phyloP scores from a whole-genome alignment of 1,140 invertebrate genomes.

The Galendromus occidentalis region DNA sequence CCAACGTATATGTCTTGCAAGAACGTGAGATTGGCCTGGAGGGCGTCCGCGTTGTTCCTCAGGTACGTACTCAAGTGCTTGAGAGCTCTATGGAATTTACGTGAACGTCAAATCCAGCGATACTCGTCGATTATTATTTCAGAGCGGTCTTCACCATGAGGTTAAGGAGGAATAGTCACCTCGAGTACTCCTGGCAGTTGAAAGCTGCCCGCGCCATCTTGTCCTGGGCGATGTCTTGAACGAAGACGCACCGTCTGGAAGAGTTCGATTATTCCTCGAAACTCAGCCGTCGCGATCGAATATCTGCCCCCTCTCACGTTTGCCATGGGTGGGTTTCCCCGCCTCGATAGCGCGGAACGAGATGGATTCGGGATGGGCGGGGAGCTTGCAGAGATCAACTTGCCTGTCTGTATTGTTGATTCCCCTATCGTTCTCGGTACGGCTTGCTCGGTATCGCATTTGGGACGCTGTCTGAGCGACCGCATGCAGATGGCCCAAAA shows the following conservation, averaged over 20 bases:
- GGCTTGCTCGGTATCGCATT: background rate
- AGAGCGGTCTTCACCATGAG: too few relatives aligned
- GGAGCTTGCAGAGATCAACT: too few relatives aligned
- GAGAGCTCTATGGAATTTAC: constrained; percentile 26
- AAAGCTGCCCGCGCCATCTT: constrained; percentile 33
- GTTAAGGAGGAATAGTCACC: constrained; percentile 20
- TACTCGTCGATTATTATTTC: too few relatives aligned
- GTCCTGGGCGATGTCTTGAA: constrained; percentile 31
- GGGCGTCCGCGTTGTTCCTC: constrained; percentile 21
- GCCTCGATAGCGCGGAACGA: too few relatives aligned
- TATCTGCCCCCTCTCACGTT: too few relatives aligned
- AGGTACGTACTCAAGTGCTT: constrained; percentile 35
- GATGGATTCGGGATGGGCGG: too few relatives aligned
- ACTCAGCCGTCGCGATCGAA: too few relatives aligned
- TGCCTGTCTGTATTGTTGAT: too few relatives aligned
- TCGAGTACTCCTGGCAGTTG: constrained; percentile 33
- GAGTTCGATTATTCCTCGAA: too few relatives aligned
- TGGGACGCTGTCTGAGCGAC: background rate
- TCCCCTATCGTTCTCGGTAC: too few relatives aligned
- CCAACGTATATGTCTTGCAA: constrained; percentile 35
- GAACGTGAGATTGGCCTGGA: constrained; percentile 25
- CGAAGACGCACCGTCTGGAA: constrained; percentile 23
- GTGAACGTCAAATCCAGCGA: too few relatives aligned
- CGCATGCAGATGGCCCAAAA: background rate
- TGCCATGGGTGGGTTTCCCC: too few relatives aligned